Base-by-base conservation (phyloP, 2,797 vertebrate species). In the Bufotes viridis region DNA sequence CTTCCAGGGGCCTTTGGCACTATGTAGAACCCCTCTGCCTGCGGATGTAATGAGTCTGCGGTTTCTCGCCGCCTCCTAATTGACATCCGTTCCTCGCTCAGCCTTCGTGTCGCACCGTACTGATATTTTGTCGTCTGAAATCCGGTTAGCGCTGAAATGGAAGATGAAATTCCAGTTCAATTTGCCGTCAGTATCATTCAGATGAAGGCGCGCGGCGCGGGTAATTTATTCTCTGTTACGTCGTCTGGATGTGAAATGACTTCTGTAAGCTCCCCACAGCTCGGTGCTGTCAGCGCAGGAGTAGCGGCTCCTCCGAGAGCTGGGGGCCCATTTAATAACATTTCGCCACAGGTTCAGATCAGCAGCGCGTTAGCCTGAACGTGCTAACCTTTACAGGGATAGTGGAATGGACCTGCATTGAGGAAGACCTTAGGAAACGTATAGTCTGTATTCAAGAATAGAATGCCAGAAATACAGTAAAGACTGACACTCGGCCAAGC, bases 111-210 rank as follows among this genome's bases (percentile, higher is more conserved):
- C 70, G 14, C 69, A 6, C 60, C 15, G 11, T 83, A 86, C 83
- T 86, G 88, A 86, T 86, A 69, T 82, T 79, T 49, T 1, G 78
- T 63, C 84, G 72, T 82, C 84, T 78, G 78, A 85, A 85, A 88
- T 85, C 87, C 83, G 61, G 82, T 85, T 81, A 81, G 78, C 20
- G 18, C 49, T 65, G 13, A 6, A 55, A 89, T 67, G 26, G 85
- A 86, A 85, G 88, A 89, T 89, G 84, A 76, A 89, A 86, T 82
- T 89, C 79, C 57, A 67, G 58, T 86, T 89, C 79, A 86, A 70
- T 89, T 82, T 86, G 84, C 84, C 82, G 84, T 82, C 84, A 51
- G 34, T 82, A 61, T 89, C 70, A 83, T 86, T 86, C 60, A 60
- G 69, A 86, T 89, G 84, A 89, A 58, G 85, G 53, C 70, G 82